Base-by-base conservation (phyloP, 1,140 invertebrate species). In the Phortica variegata region DNA sequence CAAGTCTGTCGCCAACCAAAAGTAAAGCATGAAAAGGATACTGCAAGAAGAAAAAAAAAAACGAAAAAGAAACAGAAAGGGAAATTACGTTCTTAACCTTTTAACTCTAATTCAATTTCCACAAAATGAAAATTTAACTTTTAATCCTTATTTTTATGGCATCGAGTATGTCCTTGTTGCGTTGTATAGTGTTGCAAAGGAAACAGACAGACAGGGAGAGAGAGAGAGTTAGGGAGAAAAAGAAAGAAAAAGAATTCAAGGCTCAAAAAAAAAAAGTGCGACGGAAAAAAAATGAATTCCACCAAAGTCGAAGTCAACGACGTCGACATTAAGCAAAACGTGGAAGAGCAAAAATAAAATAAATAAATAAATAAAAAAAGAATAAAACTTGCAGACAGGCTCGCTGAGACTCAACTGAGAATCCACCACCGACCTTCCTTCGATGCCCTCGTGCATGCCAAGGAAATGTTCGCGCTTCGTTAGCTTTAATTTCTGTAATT, bases 401-500 rank as follows among this genome's bases (percentile, higher is more conserved):
- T 31, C 20, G 17, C 39, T 36, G 38, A 21, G 38, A 10, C 39
- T n/a, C n/a, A n/a, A n/a, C n/a, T n/a, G n/a, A n/a, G n/a, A n/a
- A n/a, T n/a, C n/a, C n/a, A n/a, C n/a, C n/a, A n/a, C n/a, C n/a
- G n/a, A n/a, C n/a, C n/a, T n/a, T n/a, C n/a, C n/a, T n/a, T n/a
- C n/a, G n/a, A n/a, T n/a, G n/a, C n/a, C n/a, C n/a, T n/a, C n/a
- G n/a, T 26, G 23, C 5, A 26, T 26, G 23, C 23, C 23, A 26
- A 26, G 54, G 51, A 44, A 58, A 58, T 60, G 58, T 60, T 60
- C 58, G 58, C 58, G 58, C 58, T 60, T 60, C 58, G 58, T 60
- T 60, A 60, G 58, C 58, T 60, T 60, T 60, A 60, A 60, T 60
- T 60, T 49, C 58, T 46, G 58, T 57, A 58, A 58, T 60, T 60